Evolutionary conservation across 2,113 vertebrate genomes (phyloP).

Genomic region (Leptosomus discolor): DNA sequence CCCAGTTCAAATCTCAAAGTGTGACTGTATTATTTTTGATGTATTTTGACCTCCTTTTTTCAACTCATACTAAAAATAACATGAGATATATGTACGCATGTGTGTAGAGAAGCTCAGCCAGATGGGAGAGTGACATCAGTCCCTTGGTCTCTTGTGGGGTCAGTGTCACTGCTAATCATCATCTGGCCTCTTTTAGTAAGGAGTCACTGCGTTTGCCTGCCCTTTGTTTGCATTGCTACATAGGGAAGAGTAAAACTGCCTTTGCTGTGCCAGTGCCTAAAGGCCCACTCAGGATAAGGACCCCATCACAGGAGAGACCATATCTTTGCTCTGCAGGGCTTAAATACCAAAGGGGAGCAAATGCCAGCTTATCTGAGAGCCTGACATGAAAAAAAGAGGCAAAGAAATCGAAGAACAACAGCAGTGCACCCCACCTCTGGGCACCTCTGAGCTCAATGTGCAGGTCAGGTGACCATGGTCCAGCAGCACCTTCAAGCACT

Average conservation of each 20-base stretch:
- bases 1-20: background rate
- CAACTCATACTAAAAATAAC: background rate
- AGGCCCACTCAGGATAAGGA: background rate
- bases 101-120: background rate
- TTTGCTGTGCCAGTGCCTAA: background rate
- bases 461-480: too few species aligned
- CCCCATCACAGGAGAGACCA: background rate
- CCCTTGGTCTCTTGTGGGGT: background rate
- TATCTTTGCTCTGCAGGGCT: background rate
- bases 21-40: background rate
- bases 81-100: fast-evolving
- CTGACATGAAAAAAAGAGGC: background rate
- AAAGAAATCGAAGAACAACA: background rate
- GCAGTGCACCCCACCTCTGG: background rate
- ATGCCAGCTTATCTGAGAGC: background rate
- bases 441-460: background rate
- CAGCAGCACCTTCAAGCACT: background rate
- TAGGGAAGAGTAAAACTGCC: background rate
- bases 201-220: background rate
- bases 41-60: background rate
- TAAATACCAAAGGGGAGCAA: background rate
- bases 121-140: background rate
- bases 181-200: background rate
- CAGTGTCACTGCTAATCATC: background rate
- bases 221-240: background rate